These are phyloP conservation scores for Troides aeacus DNA, from an alignment of 2,888 invertebrate species.

Conservation along the genomic window DNA sequence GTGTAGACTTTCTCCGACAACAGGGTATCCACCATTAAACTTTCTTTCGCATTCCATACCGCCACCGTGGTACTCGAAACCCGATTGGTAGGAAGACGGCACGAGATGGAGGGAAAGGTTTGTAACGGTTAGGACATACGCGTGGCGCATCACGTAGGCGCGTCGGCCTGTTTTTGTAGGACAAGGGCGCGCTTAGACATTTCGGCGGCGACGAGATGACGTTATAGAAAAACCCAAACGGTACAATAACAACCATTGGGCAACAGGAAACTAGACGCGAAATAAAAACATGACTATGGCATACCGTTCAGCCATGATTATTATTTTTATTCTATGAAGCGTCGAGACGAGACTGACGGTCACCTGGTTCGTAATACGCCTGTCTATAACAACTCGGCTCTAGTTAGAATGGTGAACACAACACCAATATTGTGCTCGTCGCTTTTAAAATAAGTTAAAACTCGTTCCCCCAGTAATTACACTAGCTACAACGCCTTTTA, in stretches of 20 bases:
- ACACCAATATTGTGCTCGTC: too few relatives aligned
- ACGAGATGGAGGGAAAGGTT: slow-evolving; percentile 30
- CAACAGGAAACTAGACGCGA: slow-evolving; percentile 1
- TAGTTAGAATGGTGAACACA: too few relatives aligned
- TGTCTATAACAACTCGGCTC: too few relatives aligned
- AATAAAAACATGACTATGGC: slow-evolving; percentile 1
- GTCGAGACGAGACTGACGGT: too few relatives aligned
- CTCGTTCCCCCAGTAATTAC: too few relatives aligned
- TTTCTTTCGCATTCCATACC: slow-evolving; percentile 1
- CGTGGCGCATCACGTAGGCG: slow-evolving; percentile 63
- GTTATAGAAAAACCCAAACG: slow-evolving; percentile 6
- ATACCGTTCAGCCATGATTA: neutral
- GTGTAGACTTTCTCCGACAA: too few relatives aligned
- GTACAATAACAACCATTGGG: neutral
- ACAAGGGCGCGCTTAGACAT: slow-evolving; percentile 50
- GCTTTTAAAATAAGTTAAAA: too few relatives aligned
- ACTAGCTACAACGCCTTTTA: too few relatives aligned
- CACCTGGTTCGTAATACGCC: too few relatives aligned
- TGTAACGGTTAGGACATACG: slow-evolving; percentile 44
- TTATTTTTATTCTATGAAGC: neutral
- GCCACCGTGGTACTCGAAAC: slow-evolving; percentile 1
- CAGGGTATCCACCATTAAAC: neutral
- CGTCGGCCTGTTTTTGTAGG: slow-evolving; percentile 45
- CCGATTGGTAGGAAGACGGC: slow-evolving; percentile 36
- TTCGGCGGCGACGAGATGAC: slow-evolving; percentile 15